Base-by-base conservation (phyloP, 2,797 vertebrate genomes). In the Sardinella longiceps region DNA sequence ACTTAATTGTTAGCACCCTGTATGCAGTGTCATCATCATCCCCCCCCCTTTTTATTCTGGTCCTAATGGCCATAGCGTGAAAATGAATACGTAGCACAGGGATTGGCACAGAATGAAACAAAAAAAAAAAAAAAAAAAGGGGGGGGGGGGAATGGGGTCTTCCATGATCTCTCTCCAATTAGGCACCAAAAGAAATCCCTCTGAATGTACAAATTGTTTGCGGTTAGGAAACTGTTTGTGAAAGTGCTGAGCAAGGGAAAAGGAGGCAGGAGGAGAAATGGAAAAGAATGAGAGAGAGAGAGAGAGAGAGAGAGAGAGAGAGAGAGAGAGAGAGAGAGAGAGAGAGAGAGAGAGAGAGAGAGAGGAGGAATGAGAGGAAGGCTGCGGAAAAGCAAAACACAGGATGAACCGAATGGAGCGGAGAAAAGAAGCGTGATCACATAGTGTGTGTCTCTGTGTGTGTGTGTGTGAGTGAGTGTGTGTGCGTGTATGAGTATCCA, bases 141-240 rank as follows among this genome's bases (percentile, higher is more conserved):
- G 51, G 23, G 15, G 23, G 51, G n/a, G 33, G 12, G 12, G 12
- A 37, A 30, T 14, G 11, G 37, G 18, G 18, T 37, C 66, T 37
- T 74, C 33, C 66, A 74, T 74, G 66, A 74, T 74, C 66, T 20
- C 66, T 33, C 66, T 74, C 66, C 66, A 74, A 37, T 74, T 74
- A 39, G 66, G 66, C 66, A 74, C 39, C 66, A 74, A 74, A 74
- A 74, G 66, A 74, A 33, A 74, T 74, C 66, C 33, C 30, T 20
- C 30, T 74, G 66, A 74, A 74, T 39, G 66, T 74, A 74, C 66
- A 74, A 74, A 74, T 74, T 74, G 66, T 74, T 74, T 74, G 66
- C 33, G 66, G 66, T 74, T 74, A 74, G 37, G 66, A 63, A 63
- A 63, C 60, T 63, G 60, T 63, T 63, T 63, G 6, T 63, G 60